These are phyloP conservation scores for Turritopsis rubra DNA, from an alignment of 30 jellyfish, hydroid and myxozoan genomes.

Conservation along the genomic window DNA sequence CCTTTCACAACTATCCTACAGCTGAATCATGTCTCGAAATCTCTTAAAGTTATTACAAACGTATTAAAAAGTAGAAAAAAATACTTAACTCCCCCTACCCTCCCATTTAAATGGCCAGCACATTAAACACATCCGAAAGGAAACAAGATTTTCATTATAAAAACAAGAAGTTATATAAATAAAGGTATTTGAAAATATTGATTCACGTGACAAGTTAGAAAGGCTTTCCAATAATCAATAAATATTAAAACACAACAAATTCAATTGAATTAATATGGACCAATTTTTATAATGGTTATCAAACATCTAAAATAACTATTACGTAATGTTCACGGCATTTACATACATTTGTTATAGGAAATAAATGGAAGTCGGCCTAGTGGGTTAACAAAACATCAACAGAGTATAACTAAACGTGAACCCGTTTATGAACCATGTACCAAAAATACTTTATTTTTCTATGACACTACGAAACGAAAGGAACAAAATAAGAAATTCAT, in stretches of 20 bases:
- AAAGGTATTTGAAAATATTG: neutral
- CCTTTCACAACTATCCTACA: no score
- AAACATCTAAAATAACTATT: neutral
- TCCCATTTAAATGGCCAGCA: neutral
- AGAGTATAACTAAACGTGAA: neutral
- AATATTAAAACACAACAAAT: neutral
- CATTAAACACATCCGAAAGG: neutral
- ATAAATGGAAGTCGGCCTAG: neutral
- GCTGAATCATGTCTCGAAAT: no score
- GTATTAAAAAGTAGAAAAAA: no score
- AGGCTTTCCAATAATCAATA: neutral
- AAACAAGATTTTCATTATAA: neutral
- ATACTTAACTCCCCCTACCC: neutral
- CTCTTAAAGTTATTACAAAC: no score
- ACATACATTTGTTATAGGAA: neutral
- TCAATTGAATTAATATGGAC: neutral
- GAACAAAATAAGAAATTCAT: neutral
- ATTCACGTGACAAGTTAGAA: neutral
- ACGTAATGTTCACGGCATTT: neutral
- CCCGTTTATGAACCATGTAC: neutral
- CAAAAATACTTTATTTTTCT: neutral
- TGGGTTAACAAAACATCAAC: neutral
- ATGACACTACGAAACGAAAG: neutral
- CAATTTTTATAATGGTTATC: neutral
- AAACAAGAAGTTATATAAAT: neutral